phyloP scores from a whole-genome alignment of 2,888 invertebrate genomes.

The Netelia virgata region DNA sequence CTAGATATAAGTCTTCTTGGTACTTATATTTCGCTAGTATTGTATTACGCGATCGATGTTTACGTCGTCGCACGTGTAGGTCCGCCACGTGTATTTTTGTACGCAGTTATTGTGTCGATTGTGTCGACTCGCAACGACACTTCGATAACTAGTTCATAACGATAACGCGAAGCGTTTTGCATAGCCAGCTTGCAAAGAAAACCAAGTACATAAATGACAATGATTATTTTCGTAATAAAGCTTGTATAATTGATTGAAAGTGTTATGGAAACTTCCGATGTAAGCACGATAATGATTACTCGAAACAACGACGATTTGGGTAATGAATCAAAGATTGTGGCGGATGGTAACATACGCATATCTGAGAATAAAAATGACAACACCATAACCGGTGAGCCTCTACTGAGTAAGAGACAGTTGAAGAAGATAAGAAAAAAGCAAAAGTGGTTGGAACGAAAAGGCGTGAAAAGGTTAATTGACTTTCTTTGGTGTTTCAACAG shows the following conservation, averaged over 20 bases:
- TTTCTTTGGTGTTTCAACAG: constrained; percentile 2
- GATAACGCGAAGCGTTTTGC: background rate
- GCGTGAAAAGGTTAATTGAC: constrained; percentile 87
- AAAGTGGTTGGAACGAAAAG: constrained; percentile 90
- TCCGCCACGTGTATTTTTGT: background rate
- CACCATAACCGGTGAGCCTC: constrained; percentile 3
- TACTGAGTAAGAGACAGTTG: constrained; percentile 87
- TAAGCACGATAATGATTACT: constrained; percentile 20
- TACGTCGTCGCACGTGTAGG: constrained; percentile 3
- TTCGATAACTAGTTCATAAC: background rate
- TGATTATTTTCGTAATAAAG: background rate
- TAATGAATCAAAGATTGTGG: constrained; percentile 6
- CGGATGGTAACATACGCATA: background rate
- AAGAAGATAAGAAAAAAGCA: constrained; percentile 90
- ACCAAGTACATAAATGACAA: background rate
- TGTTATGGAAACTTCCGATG: constrained; percentile 51
- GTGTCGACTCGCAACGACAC: background rate
- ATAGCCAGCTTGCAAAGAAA: background rate
- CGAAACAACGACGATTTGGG: constrained; percentile 17
- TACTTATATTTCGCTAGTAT: background rate
- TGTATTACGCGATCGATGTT: background rate
- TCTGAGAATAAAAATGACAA: constrained; percentile 5
- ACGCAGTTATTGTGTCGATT: background rate
- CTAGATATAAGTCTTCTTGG: too few relatives aligned
- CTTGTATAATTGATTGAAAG: background rate